Evolutionary conservation across 2,797 vertebrate genomes (phyloP).

Genomic region (Sylvilagus floridanus): DNA sequence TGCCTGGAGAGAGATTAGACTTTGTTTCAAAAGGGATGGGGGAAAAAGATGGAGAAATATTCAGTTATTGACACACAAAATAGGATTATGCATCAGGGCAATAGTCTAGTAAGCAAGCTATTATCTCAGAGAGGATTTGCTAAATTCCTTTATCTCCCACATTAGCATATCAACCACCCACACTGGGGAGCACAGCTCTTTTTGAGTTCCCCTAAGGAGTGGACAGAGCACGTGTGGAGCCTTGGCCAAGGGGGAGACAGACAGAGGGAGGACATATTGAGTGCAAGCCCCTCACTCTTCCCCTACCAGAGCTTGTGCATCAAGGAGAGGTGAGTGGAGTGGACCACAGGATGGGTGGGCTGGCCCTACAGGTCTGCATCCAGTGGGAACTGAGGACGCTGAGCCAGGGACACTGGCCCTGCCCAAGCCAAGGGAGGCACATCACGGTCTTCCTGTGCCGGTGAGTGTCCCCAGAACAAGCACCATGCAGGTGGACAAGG

Average conservation of each 20-base stretch:
- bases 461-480: not conserved
- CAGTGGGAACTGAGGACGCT: not conserved
- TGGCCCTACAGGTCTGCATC: not conserved
- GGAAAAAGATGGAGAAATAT: not conserved
- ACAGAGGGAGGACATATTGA: not conserved
- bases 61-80: slow-evolving; percentile 49
- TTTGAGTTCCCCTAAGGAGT: not conserved
- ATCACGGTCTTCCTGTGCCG: not conserved
- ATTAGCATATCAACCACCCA: not conserved
- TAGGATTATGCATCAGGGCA: not conserved
- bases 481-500: not conserved
- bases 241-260: not conserved
- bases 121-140: slow-evolving; percentile 28
- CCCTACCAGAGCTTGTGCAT: not conserved
- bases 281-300: not conserved
- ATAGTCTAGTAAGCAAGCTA: not conserved
- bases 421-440: not conserved
- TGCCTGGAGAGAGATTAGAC: not conserved
- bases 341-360: not conserved
- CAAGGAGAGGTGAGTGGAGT: not conserved
- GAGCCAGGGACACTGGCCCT: not conserved
- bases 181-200: not conserved
- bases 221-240: not conserved
- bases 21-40: slow-evolving; percentile 47
- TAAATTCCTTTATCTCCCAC: not conserved